Evolutionary conservation across 2,888 invertebrate species (phyloP).

Genomic region (Ormyrus labotus): DNA sequence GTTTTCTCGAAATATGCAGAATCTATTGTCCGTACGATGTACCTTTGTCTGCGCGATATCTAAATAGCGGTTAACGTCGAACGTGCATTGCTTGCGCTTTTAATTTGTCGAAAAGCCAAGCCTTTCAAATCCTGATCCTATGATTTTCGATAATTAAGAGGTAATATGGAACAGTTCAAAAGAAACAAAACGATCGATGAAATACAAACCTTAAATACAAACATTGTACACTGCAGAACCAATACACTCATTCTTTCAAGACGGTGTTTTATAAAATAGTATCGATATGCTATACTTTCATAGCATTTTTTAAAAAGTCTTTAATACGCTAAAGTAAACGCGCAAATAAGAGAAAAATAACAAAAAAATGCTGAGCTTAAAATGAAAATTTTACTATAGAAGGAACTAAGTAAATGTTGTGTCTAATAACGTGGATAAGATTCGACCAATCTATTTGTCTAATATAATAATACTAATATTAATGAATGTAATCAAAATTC

Average conservation of each 20-base stretch:
- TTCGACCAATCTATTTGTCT: conserved; percentile 74
- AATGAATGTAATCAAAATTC: conserved; percentile 50
- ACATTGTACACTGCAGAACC: background rate
- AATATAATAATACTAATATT: conserved; percentile 44
- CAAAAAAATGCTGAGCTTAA: conserved; percentile 52
- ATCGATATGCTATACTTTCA: no score
- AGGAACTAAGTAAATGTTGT: conserved; percentile 59
- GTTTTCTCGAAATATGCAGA: background rate
- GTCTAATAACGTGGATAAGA: conserved; percentile 60
- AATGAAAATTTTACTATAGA: conserved; percentile 54
- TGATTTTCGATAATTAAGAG: no score
- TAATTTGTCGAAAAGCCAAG: no score
- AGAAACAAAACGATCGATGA: no score
- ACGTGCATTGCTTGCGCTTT: background rate
- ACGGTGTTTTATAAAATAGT: no score
- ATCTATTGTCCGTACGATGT: background rate
- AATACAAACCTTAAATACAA: no score
- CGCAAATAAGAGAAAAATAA: conserved; percentile 19
- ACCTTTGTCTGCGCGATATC: conserved; percentile 1
- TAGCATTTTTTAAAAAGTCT: background rate
- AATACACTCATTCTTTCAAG: no score
- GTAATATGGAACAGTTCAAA: no score
- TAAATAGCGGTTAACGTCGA: background rate
- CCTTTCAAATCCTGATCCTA: no score
- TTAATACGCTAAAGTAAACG: background rate